Conservation (phyloP, 2,888 invertebrate species). For the Xestia rhomboidea region DNA sequence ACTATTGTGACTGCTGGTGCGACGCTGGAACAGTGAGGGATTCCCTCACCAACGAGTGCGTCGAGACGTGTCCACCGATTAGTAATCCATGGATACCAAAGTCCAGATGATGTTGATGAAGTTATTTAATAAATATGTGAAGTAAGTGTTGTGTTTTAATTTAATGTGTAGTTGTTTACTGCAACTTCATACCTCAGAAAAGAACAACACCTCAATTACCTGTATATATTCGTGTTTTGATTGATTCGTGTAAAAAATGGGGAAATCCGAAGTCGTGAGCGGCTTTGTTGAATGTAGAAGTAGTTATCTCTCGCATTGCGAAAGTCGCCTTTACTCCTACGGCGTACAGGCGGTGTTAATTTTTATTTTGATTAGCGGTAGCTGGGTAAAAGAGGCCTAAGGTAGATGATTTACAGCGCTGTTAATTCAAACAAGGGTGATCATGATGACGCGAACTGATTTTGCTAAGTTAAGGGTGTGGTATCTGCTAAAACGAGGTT, state of each 20-base stretch:
- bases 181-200: not conserved
- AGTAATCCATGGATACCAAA: not conserved
- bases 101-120: constrained; percentile 19
- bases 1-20: constrained; percentile 81
- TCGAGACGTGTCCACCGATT: constrained; percentile 66
- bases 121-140: constrained; percentile 36
- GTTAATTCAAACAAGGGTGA: not conserved
- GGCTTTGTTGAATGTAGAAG: constrained; percentile 1
- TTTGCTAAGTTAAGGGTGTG: too few relatives aligned
- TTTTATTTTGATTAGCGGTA: not conserved
- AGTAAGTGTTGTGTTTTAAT: constrained; percentile 34
- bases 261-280: not conserved
- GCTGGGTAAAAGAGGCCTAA: not conserved
- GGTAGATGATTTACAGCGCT: not conserved
- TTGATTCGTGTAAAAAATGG: constrained; percentile 19
- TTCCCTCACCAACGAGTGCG: constrained; percentile 67
- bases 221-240: too few relatives aligned
- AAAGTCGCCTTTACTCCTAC: not conserved
- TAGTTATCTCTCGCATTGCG: not conserved
- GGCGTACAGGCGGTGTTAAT: not conserved
- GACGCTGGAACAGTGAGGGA: constrained; percentile 72
- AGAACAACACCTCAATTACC: not conserved
- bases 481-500: too few relatives aligned
- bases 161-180: not conserved
- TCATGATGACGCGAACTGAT: too few relatives aligned